These are phyloP conservation scores for Taenioides sp. DNA, from an alignment of 2,797 vertebrate species.

Conservation along the genomic window DNA sequence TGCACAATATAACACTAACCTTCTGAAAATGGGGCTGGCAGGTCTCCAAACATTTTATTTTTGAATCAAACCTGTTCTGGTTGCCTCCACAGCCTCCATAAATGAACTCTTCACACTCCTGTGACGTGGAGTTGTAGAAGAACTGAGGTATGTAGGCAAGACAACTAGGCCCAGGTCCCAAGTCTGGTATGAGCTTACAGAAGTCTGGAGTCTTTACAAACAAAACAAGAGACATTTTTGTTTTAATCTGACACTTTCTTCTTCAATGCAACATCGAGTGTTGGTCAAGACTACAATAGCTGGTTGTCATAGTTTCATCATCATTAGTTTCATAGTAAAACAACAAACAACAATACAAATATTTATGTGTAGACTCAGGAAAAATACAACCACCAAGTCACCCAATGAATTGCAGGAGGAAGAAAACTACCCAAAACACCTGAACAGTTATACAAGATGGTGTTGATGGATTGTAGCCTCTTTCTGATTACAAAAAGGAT, in stretches of 20 bases:
- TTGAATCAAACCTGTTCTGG: conserved; percentile 1
- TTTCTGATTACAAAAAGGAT: too few species aligned
- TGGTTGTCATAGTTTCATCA: too few species aligned
- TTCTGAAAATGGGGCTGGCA: not conserved
- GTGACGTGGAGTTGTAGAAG: conserved; percentile 9
- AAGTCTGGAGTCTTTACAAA: conserved; percentile 4
- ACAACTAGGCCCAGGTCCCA: not conserved
- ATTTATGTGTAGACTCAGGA: too few species aligned
- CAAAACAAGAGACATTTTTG: not conserved
- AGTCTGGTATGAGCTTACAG: not conserved
- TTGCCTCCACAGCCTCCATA: conserved; percentile 11
- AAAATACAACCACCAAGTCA: too few species aligned
- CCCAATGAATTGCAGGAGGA: too few species aligned
- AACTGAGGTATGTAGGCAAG: not conserved
- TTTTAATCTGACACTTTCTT: too few species aligned
- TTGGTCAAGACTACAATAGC: too few species aligned
- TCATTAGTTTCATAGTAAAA: too few species aligned
- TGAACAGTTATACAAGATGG: too few species aligned
- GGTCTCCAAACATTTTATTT: conserved; percentile 3
- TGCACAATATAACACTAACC: not conserved
- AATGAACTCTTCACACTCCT: conserved; percentile 2
- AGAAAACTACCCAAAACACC: too few species aligned
- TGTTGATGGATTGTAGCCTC: too few species aligned
- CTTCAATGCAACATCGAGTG: not conserved
- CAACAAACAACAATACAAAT: too few species aligned